Percentiles rank a stretch among this genome's conserved stretches.
Evolutionary conservation across 1,140 invertebrate species (phyloP).

Genomic region (Sinella curviseta): DNA sequence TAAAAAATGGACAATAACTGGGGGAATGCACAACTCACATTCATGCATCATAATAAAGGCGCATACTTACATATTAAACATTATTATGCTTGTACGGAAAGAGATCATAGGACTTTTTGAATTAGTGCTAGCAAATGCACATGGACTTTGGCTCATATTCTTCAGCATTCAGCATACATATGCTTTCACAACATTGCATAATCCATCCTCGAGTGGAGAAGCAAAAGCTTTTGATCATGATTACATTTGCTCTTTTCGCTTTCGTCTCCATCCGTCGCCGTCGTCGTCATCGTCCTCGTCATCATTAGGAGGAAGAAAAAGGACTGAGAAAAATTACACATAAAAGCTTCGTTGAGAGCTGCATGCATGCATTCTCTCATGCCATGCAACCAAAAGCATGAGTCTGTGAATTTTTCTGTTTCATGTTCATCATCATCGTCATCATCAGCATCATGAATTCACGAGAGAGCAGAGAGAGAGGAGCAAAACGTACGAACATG

Average conservation of each 20-base stretch:
- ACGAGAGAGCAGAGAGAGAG: not conserved
- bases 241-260: not conserved
- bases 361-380: slow-evolving; percentile 17
- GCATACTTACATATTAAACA: too few relatives aligned
- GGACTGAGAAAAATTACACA: not conserved
- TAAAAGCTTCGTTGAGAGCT: not conserved
- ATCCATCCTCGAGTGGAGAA: too few relatives aligned
- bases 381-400: not conserved
- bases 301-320: slow-evolving; percentile 9
- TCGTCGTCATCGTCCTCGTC: not conserved
- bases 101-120: too few relatives aligned
- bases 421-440: not conserved
- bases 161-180: too few relatives aligned
- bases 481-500: not conserved
- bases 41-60: too few relatives aligned
- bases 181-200: too few relatives aligned
- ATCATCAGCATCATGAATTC: not conserved
- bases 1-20: too few relatives aligned
- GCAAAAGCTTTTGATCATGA: too few relatives aligned
- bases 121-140: too few relatives aligned
- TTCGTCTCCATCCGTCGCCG: slow-evolving; percentile 15
- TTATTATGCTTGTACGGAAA: too few relatives aligned
- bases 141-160: too few relatives aligned
- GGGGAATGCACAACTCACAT: too few relatives aligned
- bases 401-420: slow-evolving; percentile 16